These are phyloP conservation scores for Channa striata DNA, from an alignment of 2,797 vertebrate species.

Conservation along the genomic window DNA sequence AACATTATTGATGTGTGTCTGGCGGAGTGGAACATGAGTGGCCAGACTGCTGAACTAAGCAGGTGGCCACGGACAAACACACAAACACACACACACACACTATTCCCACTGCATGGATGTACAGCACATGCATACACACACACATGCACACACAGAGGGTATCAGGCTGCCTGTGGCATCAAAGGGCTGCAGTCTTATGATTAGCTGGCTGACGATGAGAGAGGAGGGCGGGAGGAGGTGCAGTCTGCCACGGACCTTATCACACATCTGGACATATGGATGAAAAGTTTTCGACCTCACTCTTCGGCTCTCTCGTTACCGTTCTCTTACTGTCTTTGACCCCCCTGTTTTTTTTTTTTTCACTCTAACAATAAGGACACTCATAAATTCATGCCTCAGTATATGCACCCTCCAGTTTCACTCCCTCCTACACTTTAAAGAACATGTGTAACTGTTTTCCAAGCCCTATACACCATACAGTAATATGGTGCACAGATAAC, in stretches of 20 bases:
- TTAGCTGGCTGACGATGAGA: constrained; percentile 81
- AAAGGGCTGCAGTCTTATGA: constrained; percentile 66
- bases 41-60: constrained; percentile 35
- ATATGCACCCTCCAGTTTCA: neutral
- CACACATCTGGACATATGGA: constrained; percentile 76
- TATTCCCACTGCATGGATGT: neutral
- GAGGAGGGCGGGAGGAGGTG: constrained; percentile 51
- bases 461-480: too few relatives aligned
- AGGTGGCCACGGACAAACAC: constrained; percentile 39
- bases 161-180: constrained; percentile 62
- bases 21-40: constrained; percentile 38
- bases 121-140: constrained; percentile 4
- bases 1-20: constrained; percentile 50
- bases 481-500: too few relatives aligned
- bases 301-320: constrained; percentile 30
- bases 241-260: constrained; percentile 76
- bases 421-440: neutral
- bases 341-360: neutral
- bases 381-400: constrained; percentile 13
- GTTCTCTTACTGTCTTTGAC: constrained; percentile 26
- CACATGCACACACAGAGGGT: constrained; percentile 16
- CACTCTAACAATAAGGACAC: constrained; percentile 30
- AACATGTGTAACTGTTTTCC: neutral
- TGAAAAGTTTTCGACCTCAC: constrained; percentile 62
- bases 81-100: constrained; percentile 19